Percentiles rank a stretch among this genome's conserved stretches.
Evolutionary conservation across 2,888 invertebrate genomes (phyloP).

Genomic region (Thymelicus sylvestris): DNA sequence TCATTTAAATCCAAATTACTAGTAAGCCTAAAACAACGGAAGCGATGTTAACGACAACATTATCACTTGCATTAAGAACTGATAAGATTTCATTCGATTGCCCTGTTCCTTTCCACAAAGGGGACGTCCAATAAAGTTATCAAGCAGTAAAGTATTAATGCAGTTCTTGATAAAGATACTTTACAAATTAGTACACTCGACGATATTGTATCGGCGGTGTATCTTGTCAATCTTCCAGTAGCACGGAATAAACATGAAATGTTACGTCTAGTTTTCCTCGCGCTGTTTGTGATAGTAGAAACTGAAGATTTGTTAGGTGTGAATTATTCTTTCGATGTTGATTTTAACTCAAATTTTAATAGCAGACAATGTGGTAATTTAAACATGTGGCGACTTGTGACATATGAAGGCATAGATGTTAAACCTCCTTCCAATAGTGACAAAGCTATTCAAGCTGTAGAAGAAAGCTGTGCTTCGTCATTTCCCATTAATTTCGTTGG

Average conservation of each 20-base stretch:
- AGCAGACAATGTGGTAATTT: slow-evolving; percentile 39
- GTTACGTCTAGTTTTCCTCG: slow-evolving; percentile 40
- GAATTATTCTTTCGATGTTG: slow-evolving; percentile 43
- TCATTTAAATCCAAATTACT: not conserved
- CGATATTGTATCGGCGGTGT: slow-evolving; percentile 14
- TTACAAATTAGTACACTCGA: slow-evolving; percentile 1
- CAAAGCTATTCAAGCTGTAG: slow-evolving; percentile 42
- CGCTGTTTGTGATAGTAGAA: slow-evolving; percentile 37
- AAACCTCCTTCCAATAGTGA: slow-evolving; percentile 22
- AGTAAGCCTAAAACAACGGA: not conserved
- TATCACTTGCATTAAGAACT: slow-evolving; percentile 1
- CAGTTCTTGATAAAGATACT: slow-evolving; percentile 29
- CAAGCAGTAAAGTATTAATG: slow-evolving; percentile 31
- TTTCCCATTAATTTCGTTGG: slow-evolving; percentile 45
- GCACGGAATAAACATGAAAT: slow-evolving; percentile 40
- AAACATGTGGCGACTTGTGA: slow-evolving; percentile 41
- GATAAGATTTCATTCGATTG: slow-evolving; percentile 2
- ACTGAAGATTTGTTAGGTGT: slow-evolving; percentile 44
- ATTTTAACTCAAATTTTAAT: slow-evolving; percentile 40
- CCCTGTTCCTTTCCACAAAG: not conserved
- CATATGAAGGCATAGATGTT: slow-evolving; percentile 35
- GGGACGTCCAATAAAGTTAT: slow-evolving; percentile 15
- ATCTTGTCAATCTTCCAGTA: slow-evolving; percentile 20
- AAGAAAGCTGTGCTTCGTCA: slow-evolving; percentile 47
- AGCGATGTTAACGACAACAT: slow-evolving; percentile 2